A percentile compares a stretch with the other conserved stretches of the same genome.
These are phyloP conservation scores for Drosophila sturtevanti DNA, from an alignment of 1,140 invertebrate genomes.

Conservation along the genomic window DNA sequence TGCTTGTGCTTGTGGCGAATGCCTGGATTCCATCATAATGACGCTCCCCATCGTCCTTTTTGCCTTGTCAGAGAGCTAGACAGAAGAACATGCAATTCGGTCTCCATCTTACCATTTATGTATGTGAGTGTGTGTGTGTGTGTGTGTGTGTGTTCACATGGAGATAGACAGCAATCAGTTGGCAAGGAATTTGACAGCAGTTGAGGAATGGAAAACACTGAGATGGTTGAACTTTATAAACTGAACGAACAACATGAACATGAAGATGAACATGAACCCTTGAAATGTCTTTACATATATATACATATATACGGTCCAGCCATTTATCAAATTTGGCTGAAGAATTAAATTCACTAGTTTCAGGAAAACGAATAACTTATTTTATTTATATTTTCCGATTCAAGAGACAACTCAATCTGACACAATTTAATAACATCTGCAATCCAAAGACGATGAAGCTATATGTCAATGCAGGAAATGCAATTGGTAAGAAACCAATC, in stretches of 20 bases:
- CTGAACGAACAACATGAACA: constrained; percentile 2
- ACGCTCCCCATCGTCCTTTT: background rate
- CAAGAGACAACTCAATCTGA: too few relatives aligned
- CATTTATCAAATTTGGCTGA: background rate
- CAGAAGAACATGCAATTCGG: constrained; percentile 55
- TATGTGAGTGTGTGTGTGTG: background rate
- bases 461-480: too few relatives aligned
- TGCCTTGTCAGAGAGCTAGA: constrained; percentile 16
- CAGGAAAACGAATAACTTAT: background rate
- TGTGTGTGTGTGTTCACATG: background rate
- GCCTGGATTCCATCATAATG: constrained; percentile 5
- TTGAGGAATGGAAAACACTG: constrained; percentile 8
- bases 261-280: background rate
- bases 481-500: too few relatives aligned
- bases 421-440: too few relatives aligned
- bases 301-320: background rate
- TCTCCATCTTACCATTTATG: constrained; percentile 12
- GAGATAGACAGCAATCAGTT: constrained; percentile 46
- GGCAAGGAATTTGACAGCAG: constrained; percentile 14
- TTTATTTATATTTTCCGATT: too few relatives aligned
- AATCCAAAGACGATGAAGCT: too few relatives aligned
- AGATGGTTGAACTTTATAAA: constrained; percentile 6
- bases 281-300: too few relatives aligned
- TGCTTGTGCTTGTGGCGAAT: constrained; percentile 5
- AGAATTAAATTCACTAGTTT: background rate